Percentiles rank a stretch among this genome's conserved stretches.
Conservation (phyloP, 2,888 invertebrate genomes). For the Acronicta psi region DNA sequence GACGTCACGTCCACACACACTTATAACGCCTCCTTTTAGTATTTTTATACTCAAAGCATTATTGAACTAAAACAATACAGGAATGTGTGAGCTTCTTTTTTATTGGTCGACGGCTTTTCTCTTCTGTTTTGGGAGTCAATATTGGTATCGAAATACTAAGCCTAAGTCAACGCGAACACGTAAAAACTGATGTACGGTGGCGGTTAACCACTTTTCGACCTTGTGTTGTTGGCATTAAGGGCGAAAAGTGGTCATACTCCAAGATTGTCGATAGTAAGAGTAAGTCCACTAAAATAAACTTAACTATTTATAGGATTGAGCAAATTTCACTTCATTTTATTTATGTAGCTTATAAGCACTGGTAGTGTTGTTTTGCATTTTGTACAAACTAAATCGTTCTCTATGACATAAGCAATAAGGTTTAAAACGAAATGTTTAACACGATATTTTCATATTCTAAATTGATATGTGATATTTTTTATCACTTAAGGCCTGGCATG, state of each 20-base stretch:
- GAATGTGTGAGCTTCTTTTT: slow-evolving; percentile 86
- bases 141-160: slow-evolving; percentile 52
- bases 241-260: not conserved
- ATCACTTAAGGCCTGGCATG: slow-evolving; percentile 71
- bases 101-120: slow-evolving; percentile 73
- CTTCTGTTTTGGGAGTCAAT: slow-evolving; percentile 63
- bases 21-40: slow-evolving; percentile 73
- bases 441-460: slow-evolving; percentile 85
- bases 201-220: not conserved
- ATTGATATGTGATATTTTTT: slow-evolving; percentile 83
- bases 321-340: slow-evolving; percentile 73
- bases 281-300: slow-evolving; percentile 63
- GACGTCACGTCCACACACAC: slow-evolving; percentile 57
- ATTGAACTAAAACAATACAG: slow-evolving; percentile 81
- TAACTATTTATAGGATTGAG: slow-evolving; percentile 70
- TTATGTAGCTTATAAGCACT: slow-evolving; percentile 82
- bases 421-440: slow-evolving; percentile 66
- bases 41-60: slow-evolving; percentile 82
- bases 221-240: not conserved
- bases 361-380: slow-evolving; percentile 79
- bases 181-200: slow-evolving; percentile 40
- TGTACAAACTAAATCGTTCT: slow-evolving; percentile 77
- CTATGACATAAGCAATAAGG: slow-evolving; percentile 75
- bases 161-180: slow-evolving; percentile 49
- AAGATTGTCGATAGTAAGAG: slow-evolving; percentile 6